Base-by-base conservation (phyloP, 2,888 invertebrate genomes). In the Drosophila prolongata region DNA sequence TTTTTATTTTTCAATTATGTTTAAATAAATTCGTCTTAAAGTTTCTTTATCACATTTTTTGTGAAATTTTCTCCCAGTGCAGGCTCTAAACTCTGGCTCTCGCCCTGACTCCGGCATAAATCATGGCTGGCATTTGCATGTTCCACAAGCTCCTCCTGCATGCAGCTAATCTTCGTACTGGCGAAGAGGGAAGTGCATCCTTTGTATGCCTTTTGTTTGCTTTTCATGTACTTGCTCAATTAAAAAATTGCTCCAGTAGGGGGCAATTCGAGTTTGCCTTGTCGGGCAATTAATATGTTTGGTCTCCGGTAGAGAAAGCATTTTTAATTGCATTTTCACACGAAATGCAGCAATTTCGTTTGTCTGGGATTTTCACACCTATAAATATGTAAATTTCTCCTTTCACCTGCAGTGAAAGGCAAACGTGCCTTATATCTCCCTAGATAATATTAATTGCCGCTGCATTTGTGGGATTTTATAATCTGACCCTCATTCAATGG, bases 261-360 rank as follows among this genome's bases (percentile, higher is more conserved):
- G 43, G 53, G 40, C 43, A 46, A 66, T 69, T 58, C 43, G 54
- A 55, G 59, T 64, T 80, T 76, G 76, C 89, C 76, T 67, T 87
- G 74, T 74, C 79, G 40, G 74, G 66, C 84, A 87, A 87, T 87
- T 84, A 84, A 87, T 75, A 75, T 60, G 49, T 87, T 78, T 65
- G 78, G 78, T 76, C 78, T 72, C 57, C 82, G 69, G 60, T 66
- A 38, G 40, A 70, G 74, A 85, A 81, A 72, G 71, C 62, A 74
- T 76, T 85, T 89, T 89, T 87, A 89, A 85, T 85, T 85, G 77
- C 85, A 73, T 89, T 89, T 77, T 43, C 65, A 68, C 85, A 85
- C 85, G 85, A 76, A 87, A 87, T 76, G 73, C 76, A 49, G 85
- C 81, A 84, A 75, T 85, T 78, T 78, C 16, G 34, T 27, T 47